phyloP scores from a whole-genome alignment of 1,140 invertebrate species.

The Schlechtendalia chinensis region DNA sequence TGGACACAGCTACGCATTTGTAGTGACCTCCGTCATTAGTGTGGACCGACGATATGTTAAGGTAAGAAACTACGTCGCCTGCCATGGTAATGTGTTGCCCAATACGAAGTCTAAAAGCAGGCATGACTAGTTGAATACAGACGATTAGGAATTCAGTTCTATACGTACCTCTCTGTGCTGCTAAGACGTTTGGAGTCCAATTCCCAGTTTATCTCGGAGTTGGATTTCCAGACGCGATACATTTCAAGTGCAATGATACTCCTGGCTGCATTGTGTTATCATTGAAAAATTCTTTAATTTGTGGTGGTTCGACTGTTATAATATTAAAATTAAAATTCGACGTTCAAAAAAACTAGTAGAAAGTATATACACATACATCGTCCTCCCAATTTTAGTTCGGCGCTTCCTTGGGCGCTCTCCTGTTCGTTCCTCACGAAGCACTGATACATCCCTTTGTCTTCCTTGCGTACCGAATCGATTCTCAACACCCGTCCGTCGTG shows the following conservation, averaged over 20 bases:
- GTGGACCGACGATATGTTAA: conserved; percentile 88
- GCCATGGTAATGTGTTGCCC: conserved; percentile 84
- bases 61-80: conserved; percentile 88
- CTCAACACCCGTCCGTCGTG: conserved; percentile 72
- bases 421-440: conserved; percentile 92
- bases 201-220: conserved; percentile 91
- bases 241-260: conserved; percentile 78
- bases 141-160: background rate
- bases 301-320: conserved; percentile 76
- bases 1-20: conserved; percentile 86
- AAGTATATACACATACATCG: conserved; percentile 65
- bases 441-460: conserved; percentile 97
- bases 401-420: conserved; percentile 87
- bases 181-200: conserved; percentile 82
- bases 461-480: conserved; percentile 86
- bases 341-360: background rate
- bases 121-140: background rate
- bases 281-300: conserved; percentile 80
- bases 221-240: conserved; percentile 83
- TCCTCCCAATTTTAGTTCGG: conserved; percentile 88
- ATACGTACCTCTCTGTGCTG: conserved; percentile 69
- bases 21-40: conserved; percentile 92
- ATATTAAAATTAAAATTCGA: background rate
- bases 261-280: conserved; percentile 86
- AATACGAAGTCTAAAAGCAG: conserved; percentile 65